Conservation (phyloP, 1,140 invertebrate species). For the Ericerus pela region DNA sequence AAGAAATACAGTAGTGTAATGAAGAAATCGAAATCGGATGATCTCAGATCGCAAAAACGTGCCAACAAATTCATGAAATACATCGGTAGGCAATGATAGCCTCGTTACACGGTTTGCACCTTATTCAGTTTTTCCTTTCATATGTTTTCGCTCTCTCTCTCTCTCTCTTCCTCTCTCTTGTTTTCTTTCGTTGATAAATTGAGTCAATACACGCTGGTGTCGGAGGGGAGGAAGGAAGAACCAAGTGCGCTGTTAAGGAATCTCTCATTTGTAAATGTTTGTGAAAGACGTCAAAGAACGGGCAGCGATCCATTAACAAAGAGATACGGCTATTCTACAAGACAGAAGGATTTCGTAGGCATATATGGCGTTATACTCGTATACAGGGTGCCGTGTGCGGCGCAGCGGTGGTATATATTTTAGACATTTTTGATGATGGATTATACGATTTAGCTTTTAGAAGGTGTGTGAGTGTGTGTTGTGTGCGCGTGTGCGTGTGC, state of each 20-base stretch:
- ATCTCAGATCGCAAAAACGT: too few species aligned
- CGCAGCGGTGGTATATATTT: constrained; percentile 6
- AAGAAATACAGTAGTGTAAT: too few species aligned
- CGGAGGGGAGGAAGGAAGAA: not conserved
- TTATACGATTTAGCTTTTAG: constrained; percentile 5
- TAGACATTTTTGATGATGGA: constrained; percentile 12
- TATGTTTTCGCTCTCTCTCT: too few species aligned
- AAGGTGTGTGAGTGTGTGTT: not conserved
- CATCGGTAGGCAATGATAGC: too few species aligned
- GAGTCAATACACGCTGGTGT: not conserved
- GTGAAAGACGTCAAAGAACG: constrained; percentile 11
- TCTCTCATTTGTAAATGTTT: constrained; percentile 12
- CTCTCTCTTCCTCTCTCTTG: too few species aligned
- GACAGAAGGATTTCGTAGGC: constrained; percentile 10
- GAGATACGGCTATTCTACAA: constrained; percentile 10
- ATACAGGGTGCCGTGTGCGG: not conserved
- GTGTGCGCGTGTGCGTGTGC: too few species aligned
- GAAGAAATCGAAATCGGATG: too few species aligned
- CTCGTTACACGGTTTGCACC: too few species aligned
- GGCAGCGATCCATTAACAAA: constrained; percentile 10
- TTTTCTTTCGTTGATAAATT: constrained; percentile 7
- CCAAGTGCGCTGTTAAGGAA: constrained; percentile 8
- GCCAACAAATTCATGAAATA: too few species aligned
- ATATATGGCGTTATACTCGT: constrained; percentile 6
- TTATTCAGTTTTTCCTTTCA: too few species aligned